Conservation (phyloP, 2,797 vertebrate species). For the Anguilla anguilla region DNA sequence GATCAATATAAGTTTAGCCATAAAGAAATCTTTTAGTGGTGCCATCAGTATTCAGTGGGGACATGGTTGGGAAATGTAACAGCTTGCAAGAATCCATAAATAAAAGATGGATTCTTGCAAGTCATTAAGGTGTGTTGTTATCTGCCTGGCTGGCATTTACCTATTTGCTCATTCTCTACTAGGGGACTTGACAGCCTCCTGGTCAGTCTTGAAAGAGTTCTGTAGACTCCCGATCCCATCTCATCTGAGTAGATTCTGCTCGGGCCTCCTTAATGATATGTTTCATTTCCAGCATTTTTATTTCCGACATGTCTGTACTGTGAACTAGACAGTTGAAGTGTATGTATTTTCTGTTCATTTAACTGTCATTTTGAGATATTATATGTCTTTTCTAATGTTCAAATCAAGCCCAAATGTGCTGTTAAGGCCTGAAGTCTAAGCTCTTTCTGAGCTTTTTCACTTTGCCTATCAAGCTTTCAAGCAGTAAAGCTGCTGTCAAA, state of each 20-base stretch:
- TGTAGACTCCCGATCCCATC: not conserved
- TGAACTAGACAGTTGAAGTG: not conserved
- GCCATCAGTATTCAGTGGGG: not conserved
- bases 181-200: not conserved
- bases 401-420: not conserved
- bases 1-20: not conserved
- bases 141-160: not conserved
- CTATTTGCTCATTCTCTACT: not conserved
- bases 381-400: not conserved
- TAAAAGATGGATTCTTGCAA: not conserved
- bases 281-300: not conserved
- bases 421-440: not conserved
- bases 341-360: not conserved
- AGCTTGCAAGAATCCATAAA: not conserved
- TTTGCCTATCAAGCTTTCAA: not conserved
- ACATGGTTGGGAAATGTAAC: not conserved
- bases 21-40: not conserved
- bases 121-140: not conserved
- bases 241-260: not conserved
- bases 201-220: not conserved
- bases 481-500: conserved; percentile 8
- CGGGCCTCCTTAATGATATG: not conserved
- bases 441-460: not conserved
- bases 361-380: not conserved
- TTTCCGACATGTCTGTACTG: not conserved